Percentiles rank a stretch among this genome's conserved stretches.
phyloP scores from a whole-genome alignment of 2,888 invertebrate species.

The Chrysopilus asiliformis region DNA sequence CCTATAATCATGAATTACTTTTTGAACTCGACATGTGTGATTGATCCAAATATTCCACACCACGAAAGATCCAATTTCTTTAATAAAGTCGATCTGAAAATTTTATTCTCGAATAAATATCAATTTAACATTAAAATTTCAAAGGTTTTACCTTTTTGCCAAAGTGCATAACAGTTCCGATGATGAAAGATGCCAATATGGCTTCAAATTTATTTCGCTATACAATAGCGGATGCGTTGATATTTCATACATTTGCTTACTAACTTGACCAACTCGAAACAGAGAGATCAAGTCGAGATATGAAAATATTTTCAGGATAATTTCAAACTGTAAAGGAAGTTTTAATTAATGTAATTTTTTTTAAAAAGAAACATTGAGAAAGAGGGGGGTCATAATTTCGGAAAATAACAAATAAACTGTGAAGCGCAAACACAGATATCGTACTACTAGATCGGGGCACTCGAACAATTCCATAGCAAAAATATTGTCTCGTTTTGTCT shows the following conservation, averaged over 20 bases:
- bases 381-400: no score
- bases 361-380: no score
- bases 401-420: no score
- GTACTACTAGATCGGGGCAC: no score
- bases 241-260: constrained; percentile 55
- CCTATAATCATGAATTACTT: constrained; percentile 23
- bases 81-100: constrained; percentile 49
- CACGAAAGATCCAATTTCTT: constrained; percentile 76
- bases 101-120: no score
- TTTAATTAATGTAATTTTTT: no score
- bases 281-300: constrained; percentile 69
- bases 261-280: constrained; percentile 62
- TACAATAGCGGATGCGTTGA: constrained; percentile 65
- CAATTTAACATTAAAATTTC: no score
- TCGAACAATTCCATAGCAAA: no score
- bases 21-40: constrained; percentile 40
- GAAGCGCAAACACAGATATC: no score
- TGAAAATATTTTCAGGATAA: constrained; percentile 62
- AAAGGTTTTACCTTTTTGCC: constrained; percentile 30
- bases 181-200: constrained; percentile 64
- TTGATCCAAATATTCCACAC: constrained; percentile 59
- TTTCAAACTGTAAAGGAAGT: constrained; percentile 65
- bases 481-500: no score
- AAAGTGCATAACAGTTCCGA: constrained; percentile 44
- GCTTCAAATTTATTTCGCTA: constrained; percentile 65